Conservation (phyloP, 30 jellyfish, hydroid and myxozoan genomes). For the Chironex yamaguchii region DNA sequence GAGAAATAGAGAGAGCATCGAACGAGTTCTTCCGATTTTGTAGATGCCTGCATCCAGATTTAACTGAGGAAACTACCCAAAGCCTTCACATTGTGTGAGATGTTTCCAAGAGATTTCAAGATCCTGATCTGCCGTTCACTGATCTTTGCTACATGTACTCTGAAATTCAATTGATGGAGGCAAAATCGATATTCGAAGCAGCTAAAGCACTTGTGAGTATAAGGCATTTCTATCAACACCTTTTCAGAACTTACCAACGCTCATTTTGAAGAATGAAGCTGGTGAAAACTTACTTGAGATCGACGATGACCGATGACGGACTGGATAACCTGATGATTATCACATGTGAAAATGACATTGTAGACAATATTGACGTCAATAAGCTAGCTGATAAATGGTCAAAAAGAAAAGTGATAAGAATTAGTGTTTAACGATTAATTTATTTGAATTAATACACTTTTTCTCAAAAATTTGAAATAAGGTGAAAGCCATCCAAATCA, state of each 20-base stretch:
- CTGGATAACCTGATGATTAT: too few relatives aligned
- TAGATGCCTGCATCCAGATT: constrained; percentile 1
- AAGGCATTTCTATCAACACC: background rate
- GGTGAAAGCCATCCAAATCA: too few relatives aligned
- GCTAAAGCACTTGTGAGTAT: background rate
- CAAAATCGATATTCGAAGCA: background rate
- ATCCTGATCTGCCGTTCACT: background rate
- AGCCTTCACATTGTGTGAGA: background rate
- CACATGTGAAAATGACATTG: too few relatives aligned
- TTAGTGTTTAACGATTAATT: too few relatives aligned
- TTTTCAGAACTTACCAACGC: constrained; percentile 2
- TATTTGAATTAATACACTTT: too few relatives aligned
- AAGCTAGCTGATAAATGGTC: too few relatives aligned
- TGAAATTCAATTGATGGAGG: background rate
- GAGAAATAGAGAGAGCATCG: constrained; percentile 2
- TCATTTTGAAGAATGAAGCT: too few relatives aligned
- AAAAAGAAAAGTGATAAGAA: too few relatives aligned
- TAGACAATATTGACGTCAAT: too few relatives aligned
- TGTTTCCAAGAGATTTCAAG: constrained; percentile 6
- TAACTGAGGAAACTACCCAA: background rate
- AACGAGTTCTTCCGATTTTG: background rate
- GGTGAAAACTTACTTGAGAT: too few relatives aligned
- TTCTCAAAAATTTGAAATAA: too few relatives aligned
- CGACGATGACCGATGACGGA: too few relatives aligned
- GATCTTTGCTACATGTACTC: background rate